Conservation (phyloP, 2,113 vertebrate genomes). For the Tachuris rubrigastra region DNA sequence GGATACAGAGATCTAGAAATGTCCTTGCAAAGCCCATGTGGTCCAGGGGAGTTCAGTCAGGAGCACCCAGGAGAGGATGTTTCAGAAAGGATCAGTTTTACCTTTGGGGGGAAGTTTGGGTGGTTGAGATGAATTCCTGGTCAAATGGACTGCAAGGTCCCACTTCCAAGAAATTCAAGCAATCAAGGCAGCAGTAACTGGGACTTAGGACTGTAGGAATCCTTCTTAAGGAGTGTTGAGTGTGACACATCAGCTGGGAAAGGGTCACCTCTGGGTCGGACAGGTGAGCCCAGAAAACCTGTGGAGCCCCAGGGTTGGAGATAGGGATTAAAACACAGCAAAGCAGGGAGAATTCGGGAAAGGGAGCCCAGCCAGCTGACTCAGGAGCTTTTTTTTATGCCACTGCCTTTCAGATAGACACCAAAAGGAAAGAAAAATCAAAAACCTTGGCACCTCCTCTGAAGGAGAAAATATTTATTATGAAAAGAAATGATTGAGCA, state of each 20-base stretch:
- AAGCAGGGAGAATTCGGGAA: neutral
- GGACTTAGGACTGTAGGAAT: neutral
- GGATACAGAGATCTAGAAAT: neutral
- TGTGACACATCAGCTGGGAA: neutral
- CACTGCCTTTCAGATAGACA: conserved; percentile 31
- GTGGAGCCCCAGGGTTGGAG: neutral
- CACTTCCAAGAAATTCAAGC: neutral
- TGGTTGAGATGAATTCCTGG: neutral
- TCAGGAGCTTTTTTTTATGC: conserved; percentile 39
- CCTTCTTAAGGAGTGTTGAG: neutral
- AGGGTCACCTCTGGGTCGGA: neutral
- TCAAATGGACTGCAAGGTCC: neutral
- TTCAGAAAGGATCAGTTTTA: neutral
- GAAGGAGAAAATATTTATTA: conserved; percentile 38
- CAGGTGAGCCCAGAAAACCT: neutral
- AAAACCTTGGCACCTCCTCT: neutral
- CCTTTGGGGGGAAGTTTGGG: neutral
- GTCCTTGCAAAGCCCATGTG: neutral
- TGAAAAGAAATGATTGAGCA: conserved; percentile 30
- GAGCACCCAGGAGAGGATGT: neutral
- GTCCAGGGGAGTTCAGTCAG: neutral
- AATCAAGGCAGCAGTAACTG: neutral
- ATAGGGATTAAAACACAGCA: neutral
- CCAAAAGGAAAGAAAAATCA: neutral
- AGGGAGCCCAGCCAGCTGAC: conserved; percentile 1